These are phyloP conservation scores for Phalloptychus januarius DNA, from an alignment of 2,797 vertebrate genomes.

Conservation along the genomic window DNA sequence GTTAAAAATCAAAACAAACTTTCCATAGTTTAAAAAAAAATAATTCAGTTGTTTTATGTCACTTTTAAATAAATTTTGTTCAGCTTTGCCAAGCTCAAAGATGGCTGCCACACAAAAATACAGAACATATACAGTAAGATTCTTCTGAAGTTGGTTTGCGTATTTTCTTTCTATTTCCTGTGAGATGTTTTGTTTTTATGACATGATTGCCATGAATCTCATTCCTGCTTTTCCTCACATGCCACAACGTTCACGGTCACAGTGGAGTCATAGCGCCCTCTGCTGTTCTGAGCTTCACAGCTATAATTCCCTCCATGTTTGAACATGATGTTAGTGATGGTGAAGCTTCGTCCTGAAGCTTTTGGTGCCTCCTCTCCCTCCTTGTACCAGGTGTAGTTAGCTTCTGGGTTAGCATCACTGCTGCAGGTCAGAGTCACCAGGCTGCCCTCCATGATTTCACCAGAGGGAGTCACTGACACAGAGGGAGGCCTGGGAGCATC, in stretches of 20 bases:
- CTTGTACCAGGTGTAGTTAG: conserved; percentile 38
- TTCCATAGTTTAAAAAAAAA: too few species aligned
- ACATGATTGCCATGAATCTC: too few species aligned
- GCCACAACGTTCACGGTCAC: not conserved
- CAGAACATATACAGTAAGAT: too few species aligned
- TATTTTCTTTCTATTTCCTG: too few species aligned
- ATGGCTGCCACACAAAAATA: too few species aligned
- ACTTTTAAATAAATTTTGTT: too few species aligned
- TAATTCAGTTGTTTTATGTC: too few species aligned
- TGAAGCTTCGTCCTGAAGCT: conserved; percentile 32
- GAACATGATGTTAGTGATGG: conserved; percentile 7
- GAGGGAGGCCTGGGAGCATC: not conserved
- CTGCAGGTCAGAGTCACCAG: conserved; percentile 21
- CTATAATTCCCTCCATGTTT: conserved; percentile 31
- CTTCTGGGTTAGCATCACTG: conserved; percentile 30
- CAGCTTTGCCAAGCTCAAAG: too few species aligned
- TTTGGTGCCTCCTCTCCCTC: conserved; percentile 7
- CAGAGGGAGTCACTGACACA: conserved; percentile 10
- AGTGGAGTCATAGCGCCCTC: not conserved
- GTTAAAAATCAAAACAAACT: too few species aligned
- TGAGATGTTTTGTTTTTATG: too few species aligned
- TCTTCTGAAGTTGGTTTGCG: too few species aligned
- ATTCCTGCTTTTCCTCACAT: too few species aligned
- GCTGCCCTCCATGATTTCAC: conserved; percentile 26
- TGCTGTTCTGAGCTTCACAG: conserved; percentile 32